These are phyloP conservation scores for Sarcophaga bullata DNA, from an alignment of 1,140 invertebrate species.

Conservation along the genomic window DNA sequence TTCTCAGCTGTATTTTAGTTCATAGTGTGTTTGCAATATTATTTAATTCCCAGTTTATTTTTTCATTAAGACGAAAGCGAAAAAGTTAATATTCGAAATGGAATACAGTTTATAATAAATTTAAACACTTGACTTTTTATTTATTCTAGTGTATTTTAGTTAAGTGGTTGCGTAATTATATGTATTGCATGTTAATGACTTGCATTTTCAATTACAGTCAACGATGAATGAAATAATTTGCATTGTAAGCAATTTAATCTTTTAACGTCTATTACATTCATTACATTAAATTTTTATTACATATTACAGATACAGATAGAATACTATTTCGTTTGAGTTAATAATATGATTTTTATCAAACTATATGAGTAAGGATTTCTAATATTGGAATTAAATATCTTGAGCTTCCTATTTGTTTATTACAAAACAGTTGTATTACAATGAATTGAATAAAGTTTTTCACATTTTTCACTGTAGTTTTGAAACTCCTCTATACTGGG, in stretches of 20 bases:
- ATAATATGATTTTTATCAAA: neutral
- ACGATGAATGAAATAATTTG: neutral
- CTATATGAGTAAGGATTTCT: neutral
- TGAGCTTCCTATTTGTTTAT: neutral
- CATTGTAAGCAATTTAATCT: constrained; percentile 4
- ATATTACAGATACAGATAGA: neutral
- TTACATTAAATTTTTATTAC: neutral
- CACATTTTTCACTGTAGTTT: constrained; percentile 73
- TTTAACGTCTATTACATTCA: neutral
- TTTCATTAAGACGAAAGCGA: too few species aligned
- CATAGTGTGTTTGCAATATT: too few species aligned
- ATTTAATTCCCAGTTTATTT: too few species aligned
- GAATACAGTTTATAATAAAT: too few species aligned
- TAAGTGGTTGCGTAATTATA: neutral
- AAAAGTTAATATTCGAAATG: too few species aligned
- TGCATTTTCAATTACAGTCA: constrained; percentile 5
- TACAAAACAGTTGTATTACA: constrained; percentile 34
- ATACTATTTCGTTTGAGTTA: neutral
- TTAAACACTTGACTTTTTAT: too few species aligned
- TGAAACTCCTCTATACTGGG: constrained; percentile 74
- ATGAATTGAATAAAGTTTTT: constrained; percentile 68
- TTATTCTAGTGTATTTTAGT: too few species aligned
- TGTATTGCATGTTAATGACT: neutral
- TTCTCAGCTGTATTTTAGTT: too few species aligned
- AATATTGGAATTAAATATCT: neutral